phyloP scores from a whole-genome alignment of 2,113 vertebrate species.

The Plotosus lineatus region DNA sequence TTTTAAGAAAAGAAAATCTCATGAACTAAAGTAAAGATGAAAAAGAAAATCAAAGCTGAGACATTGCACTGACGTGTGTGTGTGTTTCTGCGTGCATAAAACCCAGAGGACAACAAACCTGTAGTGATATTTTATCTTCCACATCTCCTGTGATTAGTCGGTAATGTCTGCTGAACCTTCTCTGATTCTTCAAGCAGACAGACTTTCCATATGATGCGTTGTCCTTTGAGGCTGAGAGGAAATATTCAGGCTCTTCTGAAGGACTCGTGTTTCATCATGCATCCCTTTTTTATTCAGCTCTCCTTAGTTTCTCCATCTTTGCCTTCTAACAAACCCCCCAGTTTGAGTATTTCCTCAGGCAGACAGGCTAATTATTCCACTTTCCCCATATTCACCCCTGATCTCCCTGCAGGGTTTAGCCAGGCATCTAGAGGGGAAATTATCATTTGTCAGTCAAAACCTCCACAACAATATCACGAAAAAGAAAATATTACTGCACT shows the following conservation, averaged over 20 bases:
- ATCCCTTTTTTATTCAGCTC: neutral
- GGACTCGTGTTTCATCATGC: neutral
- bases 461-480: neutral
- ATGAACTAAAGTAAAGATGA: neutral
- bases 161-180: neutral
- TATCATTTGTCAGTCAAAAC: constrained; percentile 25
- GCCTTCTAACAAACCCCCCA: constrained; percentile 5
- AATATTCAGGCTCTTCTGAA: neutral
- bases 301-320: neutral
- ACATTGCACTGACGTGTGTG: neutral
- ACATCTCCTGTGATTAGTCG: neutral
- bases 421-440: constrained; percentile 6
- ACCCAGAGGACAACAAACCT: neutral
- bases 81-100: neutral
- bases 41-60: neutral
- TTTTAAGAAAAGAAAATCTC: neutral
- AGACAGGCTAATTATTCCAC: constrained; percentile 26
- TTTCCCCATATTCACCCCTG: neutral
- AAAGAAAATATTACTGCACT: constrained; percentile 1
- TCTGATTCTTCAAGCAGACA: neutral
- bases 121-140: neutral
- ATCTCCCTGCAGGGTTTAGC: constrained; percentile 27
- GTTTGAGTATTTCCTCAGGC: constrained; percentile 16
- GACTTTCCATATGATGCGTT: neutral
- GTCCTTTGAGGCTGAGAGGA: neutral